A percentile compares a stretch with the other conserved stretches of the same genome.
These are phyloP conservation scores for Holacanthella duospinosa DNA, from an alignment of 2,888 invertebrate species.

Conservation along the genomic window DNA sequence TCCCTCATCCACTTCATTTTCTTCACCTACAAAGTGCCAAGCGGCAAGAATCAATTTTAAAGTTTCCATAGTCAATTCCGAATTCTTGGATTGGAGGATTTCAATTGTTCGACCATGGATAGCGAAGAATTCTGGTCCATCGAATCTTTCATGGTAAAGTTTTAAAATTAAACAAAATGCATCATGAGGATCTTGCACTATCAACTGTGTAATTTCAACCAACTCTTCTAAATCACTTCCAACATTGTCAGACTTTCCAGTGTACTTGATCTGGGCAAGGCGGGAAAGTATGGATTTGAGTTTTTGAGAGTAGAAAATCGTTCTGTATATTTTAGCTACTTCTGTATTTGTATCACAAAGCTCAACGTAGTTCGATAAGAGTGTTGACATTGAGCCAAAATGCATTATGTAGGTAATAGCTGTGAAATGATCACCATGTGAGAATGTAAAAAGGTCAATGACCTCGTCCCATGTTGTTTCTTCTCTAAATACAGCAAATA, in stretches of 20 bases:
- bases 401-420: neutral
- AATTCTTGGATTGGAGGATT: neutral
- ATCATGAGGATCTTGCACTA: slow-evolving; percentile 18
- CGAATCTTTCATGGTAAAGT: slow-evolving; percentile 25
- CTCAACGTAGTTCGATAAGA: slow-evolving; percentile 16
- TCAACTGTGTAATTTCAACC: slow-evolving; percentile 22
- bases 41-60: slow-evolving; percentile 23
- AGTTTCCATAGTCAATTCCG: neutral
- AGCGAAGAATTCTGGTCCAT: slow-evolving; percentile 14
- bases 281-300: slow-evolving; percentile 13
- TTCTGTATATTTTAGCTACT: slow-evolving; percentile 18
- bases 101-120: slow-evolving; percentile 13
- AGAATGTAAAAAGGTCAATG: neutral
- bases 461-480: neutral
- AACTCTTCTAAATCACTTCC: slow-evolving; percentile 21
- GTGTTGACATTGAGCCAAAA: slow-evolving; percentile 7
- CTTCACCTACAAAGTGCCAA: slow-evolving; percentile 19
- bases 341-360: slow-evolving; percentile 12
- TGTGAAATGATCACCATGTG: neutral
- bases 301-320: slow-evolving; percentile 19
- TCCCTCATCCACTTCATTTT: slow-evolving; percentile 15
- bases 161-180: slow-evolving; percentile 21
- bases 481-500: neutral
- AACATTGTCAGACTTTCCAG: neutral
- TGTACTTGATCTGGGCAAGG: neutral